Percentiles rank a stretch among this genome's conserved stretches.
phyloP scores from a whole-genome alignment of 2,797 vertebrate species.

The Macrochelys suwanniensis region DNA sequence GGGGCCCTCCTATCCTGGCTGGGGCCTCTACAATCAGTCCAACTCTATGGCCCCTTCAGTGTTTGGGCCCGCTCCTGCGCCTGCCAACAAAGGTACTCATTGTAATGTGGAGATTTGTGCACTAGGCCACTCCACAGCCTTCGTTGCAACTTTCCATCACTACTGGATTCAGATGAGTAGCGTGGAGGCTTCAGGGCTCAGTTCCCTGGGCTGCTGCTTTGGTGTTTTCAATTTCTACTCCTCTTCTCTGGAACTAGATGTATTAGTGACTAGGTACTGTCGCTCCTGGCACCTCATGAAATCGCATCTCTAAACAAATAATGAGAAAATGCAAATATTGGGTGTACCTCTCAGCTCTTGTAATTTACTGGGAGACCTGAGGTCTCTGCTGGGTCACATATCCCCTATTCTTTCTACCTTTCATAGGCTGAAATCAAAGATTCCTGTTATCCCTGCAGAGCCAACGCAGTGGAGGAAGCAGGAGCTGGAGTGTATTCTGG shows the following conservation, averaged over 20 bases:
- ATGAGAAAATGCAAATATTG: constrained; percentile 7
- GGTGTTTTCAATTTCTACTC: not conserved
- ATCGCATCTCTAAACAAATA: fast-evolving
- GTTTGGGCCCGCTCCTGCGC: not conserved
- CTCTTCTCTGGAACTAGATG: fast-evolving
- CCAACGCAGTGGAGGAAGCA: fast-evolving
- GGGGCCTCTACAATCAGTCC: not conserved
- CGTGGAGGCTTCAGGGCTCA: not conserved
- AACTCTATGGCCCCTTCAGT: too few relatives aligned
- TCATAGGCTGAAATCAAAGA: not conserved
- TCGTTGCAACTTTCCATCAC: not conserved
- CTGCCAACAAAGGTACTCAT: not conserved
- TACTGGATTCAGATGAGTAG: not conserved
- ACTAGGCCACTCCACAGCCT: not conserved
- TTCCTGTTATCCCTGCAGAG: not conserved
- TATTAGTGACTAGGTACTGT: fast-evolving
- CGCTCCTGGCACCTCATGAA: fast-evolving
- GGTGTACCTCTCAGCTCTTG: not conserved
- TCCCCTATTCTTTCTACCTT: fast-evolving
- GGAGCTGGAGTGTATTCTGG: fast-evolving
- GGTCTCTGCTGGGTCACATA: not conserved
- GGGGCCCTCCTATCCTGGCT: not conserved
- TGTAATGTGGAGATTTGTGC: not conserved
- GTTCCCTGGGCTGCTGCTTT: not conserved
- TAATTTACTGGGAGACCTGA: not conserved